Base-by-base conservation (phyloP, 2,888 invertebrate species). In the Panopea generosa region DNA sequence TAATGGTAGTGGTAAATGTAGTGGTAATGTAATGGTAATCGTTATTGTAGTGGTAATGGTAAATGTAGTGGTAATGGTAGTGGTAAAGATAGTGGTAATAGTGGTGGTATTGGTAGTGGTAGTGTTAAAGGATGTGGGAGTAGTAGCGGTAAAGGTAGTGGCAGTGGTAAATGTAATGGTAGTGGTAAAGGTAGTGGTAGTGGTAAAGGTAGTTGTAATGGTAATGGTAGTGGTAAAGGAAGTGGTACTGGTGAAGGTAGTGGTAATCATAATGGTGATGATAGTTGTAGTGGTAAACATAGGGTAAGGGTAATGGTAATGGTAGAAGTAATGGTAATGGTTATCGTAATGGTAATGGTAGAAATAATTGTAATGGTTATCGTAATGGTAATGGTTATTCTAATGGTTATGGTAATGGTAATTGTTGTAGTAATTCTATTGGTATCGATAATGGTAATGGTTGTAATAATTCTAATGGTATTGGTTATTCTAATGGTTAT, bases 241-340 rank as follows among this genome's bases (percentile, higher is more conserved):
- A 33, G 33, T 7, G 33, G 33, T 33, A 33, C 11, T 33, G 33
- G 33, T 33, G 11, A 11, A 7, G 33, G 11, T 11, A 33, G 33
- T 33, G 33, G 33, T 33, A 47, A 16, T 20, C 7, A 16, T 47
- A 47, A 16, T 33, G 33, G 33, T 11, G 16, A 16, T 47, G 47
- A 16, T 47, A 47, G 20, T 47, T 6, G 47, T 47, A 47, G 20
- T 18, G 47, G 33, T 33, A 33, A 11, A 7, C 11, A 11, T 11
- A 33, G 33, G 33, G 33, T 47, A 47, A 16, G n/a, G 47, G 47
- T 20, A 47, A 4, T 20, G 20, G 20, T 47, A 47, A 16, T 47
- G 47, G 47, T 16, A 47, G 47, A n/a, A n/a, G n/a, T n/a, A n/a
- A n/a, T 47, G 47, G 47, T 47, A 47, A 16, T 4, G 47, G 47